Percentiles rank a stretch among this genome's conserved stretches.
These are phyloP conservation scores for Octodonta nipae DNA, from an alignment of 2,888 invertebrate genomes.

Conservation along the genomic window DNA sequence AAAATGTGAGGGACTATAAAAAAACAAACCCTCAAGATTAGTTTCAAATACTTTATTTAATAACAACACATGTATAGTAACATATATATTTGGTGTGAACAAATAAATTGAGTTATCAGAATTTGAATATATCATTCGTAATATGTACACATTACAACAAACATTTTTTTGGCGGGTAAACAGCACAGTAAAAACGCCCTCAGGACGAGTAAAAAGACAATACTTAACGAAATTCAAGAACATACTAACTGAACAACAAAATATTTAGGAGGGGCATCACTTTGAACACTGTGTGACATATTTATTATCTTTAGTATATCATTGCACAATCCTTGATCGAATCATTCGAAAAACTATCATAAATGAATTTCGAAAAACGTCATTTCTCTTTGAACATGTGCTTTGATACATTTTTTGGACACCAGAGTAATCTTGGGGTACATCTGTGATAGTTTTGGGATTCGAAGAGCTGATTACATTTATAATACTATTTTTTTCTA, in stretches of 20 bases:
- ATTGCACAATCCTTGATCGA: conserved; percentile 7
- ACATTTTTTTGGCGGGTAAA: conserved; percentile 17
- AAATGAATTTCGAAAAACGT: not conserved
- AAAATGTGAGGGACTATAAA: too few species aligned
- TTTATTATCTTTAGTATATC: conserved; percentile 8
- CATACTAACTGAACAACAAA: conserved; percentile 10
- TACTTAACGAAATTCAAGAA: not conserved
- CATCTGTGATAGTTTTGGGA: too few species aligned
- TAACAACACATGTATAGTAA: conserved; percentile 40
- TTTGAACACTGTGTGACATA: conserved; percentile 19
- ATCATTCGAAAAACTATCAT: conserved; percentile 1
- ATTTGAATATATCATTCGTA: conserved; percentile 24
- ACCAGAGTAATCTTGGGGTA: too few species aligned
- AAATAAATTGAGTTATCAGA: conserved; percentile 33
- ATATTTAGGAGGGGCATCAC: conserved; percentile 11
- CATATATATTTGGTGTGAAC: conserved; percentile 38
- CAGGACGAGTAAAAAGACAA: conserved; percentile 4
- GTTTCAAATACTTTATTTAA: conserved; percentile 26
- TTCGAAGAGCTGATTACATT: conserved; percentile 16
- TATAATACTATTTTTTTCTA: conserved; percentile 28
- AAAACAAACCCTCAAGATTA: too few species aligned
- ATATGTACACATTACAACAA: conserved; percentile 32
- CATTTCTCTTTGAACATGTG: too few species aligned
- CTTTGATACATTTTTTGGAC: too few species aligned
- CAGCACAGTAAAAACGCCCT: conserved; percentile 24